Base-by-base conservation (phyloP, 2,888 invertebrate genomes). In the Nemotelus nigrinus region DNA sequence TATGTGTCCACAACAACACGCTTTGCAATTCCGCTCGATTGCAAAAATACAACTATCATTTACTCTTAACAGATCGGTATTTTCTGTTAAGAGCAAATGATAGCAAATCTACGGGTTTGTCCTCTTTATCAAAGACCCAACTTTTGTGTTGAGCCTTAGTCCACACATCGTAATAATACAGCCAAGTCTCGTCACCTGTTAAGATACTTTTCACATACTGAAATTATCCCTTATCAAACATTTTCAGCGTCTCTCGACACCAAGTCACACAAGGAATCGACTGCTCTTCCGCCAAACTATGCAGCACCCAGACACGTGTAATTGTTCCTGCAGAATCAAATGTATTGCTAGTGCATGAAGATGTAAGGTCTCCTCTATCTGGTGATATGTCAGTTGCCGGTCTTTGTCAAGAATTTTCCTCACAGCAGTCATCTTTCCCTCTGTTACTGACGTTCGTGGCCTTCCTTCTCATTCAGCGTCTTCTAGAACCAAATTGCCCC, bases 141-240 rank as follows among this genome's bases (percentile, higher is more conserved):
- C 10, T 1, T 58, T n/a, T n/a, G n/a, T 10, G 5, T 5, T 58
- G n/a, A 58, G 6, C 10, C n/a, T n/a, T 58, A n/a, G 58, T 58
- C 6, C 1, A 25, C 58, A 58, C 50, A 50, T 50, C 5, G 50
- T 5, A 50, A 50, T 50, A 50, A 50, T 10, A n/a, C 7, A 58
- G 25, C 43, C 44, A 43, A 64, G 64, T 43, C 44, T 64, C 44
- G 44, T 43, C 64, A 2, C 5, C 44, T 64, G 64, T 39, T n/a
- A 43, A 39, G 39, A 41, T 41, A 4, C 64, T 64, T 3, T 41
- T 64, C 58, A n/a, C 25, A 58, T 58, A 58, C 58, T 25, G 58
- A 58, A 25, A 58, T 58, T 58, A 25, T 58, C 58, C 58, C 60
- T 58, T 58, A 10, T 58, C 60, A 58, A 58, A 25, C 60, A 25